Base-by-base conservation (phyloP, 2,797 vertebrate species). In the Artibeus jamaicensis region DNA sequence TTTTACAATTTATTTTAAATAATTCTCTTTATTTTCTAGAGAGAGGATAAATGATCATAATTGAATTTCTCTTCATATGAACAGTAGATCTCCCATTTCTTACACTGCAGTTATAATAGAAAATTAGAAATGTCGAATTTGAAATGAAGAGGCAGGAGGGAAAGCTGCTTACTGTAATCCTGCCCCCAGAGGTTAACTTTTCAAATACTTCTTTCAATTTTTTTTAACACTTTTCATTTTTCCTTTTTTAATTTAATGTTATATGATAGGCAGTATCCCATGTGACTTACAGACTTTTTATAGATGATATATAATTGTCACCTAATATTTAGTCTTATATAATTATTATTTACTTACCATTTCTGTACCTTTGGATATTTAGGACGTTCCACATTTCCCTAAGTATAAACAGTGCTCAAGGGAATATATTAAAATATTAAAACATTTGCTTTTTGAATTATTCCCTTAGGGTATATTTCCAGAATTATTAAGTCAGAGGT, bases 1-100 rank as follows among this genome's bases (percentile, higher is more conserved):
- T 92, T 91, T 84, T 62, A 53, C 29, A 83, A 32, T 50, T 85
- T 57, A 68, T 88, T 22, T 50, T 68, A 81, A 67, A 26, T 16
- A 21, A 50, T 88, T 91, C 92, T 96, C 37, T 81, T 83, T 82
- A 44, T 86, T 84, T 93, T 76, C 32, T 88, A 91, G 50, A 93
- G 15, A 50, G 16, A 70, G 50, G 44, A 19, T 82, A 57, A 81
- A 34, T 81, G 4, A 73, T 78, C 18, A n/a, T 74, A 73, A 48
- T 57, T 87, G 46, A 22, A 74, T 94, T 78, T 88, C 32, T 93
- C 32, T 94, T 87, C 29, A 50, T 87, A 65, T 65, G 26, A 71
- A 81, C 32, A 86, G 29, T 18, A 50, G 39, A 44, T 57, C 53
- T 82, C 73, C 44, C 14, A 34, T 79, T 29, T n/a, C 34, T 94